Percentiles rank a stretch among this genome's conserved stretches.
Evolutionary conservation across 2,888 invertebrate species (phyloP).

Genomic region (Conus canariensis): DNA sequence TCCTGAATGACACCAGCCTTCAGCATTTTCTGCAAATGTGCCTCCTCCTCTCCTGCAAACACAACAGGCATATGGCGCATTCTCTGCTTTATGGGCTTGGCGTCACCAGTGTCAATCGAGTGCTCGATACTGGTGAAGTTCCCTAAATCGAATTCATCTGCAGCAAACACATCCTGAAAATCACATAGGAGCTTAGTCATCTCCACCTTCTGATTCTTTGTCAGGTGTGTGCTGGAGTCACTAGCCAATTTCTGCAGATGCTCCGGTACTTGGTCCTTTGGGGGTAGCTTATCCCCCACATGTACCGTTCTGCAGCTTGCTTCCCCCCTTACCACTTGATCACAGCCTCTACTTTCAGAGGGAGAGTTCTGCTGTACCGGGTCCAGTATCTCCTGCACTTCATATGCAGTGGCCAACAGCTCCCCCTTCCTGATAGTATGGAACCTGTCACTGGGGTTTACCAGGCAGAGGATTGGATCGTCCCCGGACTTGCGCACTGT

Average conservation of each 20-base stretch:
- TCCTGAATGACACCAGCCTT: constrained; percentile 43
- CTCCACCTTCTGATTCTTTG: not conserved
- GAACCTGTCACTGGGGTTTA: not conserved
- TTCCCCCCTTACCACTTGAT: not conserved
- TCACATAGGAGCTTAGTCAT: not conserved
- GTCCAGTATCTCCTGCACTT: not conserved
- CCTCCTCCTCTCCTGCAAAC: not conserved
- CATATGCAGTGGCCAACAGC: not conserved
- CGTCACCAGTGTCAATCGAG: not conserved
- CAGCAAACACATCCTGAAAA: not conserved
- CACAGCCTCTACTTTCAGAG: not conserved
- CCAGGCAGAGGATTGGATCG: not conserved
- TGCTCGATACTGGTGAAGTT: not conserved
- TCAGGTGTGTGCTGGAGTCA: not conserved
- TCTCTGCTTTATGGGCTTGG: not conserved
- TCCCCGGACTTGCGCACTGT: not conserved
- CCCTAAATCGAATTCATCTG: not conserved
- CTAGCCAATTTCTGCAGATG: not conserved
- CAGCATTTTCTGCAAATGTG: constrained; percentile 46
- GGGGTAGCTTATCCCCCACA: not conserved
- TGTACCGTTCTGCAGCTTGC: not conserved
- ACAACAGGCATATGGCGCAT: not conserved
- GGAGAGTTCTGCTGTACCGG: not conserved
- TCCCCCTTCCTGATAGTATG: not conserved
- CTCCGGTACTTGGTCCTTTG: not conserved